phyloP scores from a whole-genome alignment of 2,113 vertebrate species.

The Edolisoma coerulescens region DNA sequence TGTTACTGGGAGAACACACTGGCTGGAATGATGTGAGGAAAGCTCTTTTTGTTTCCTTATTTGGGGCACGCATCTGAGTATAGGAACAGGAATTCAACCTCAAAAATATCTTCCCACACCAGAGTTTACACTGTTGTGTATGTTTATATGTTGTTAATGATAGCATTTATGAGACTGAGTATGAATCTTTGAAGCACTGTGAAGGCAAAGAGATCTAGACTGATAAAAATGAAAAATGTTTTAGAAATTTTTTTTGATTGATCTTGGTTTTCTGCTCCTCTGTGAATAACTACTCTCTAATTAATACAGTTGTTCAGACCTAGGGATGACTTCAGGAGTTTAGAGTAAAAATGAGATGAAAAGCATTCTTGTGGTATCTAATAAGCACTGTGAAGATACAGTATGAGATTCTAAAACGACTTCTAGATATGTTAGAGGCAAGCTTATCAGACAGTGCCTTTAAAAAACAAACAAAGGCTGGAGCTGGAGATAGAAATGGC shows the following conservation, averaged over 20 bases:
- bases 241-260: constrained; percentile 31
- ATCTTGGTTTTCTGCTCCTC: neutral
- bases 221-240: constrained; percentile 11
- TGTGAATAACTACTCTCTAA: neutral
- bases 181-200: neutral
- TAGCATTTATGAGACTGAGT: neutral
- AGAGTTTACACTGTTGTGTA: neutral
- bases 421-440: neutral
- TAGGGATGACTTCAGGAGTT: neutral
- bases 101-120: neutral
- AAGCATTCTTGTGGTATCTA: constrained; percentile 52
- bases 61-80: neutral
- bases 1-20: neutral
- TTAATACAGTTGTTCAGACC: neutral
- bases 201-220: constrained; percentile 6
- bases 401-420: neutral
- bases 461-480: constrained; percentile 10
- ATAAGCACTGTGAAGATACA: neutral
- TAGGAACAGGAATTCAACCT: neutral
- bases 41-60: neutral
- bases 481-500: neutral
- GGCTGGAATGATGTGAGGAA: neutral
- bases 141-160: neutral
- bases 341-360: constrained; percentile 12
- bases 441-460: constrained; percentile 3